A percentile compares a stretch with the other conserved stretches of the same genome.
Conservation (phyloP, 2,888 invertebrate species). For the Drosophila gaucha region DNA sequence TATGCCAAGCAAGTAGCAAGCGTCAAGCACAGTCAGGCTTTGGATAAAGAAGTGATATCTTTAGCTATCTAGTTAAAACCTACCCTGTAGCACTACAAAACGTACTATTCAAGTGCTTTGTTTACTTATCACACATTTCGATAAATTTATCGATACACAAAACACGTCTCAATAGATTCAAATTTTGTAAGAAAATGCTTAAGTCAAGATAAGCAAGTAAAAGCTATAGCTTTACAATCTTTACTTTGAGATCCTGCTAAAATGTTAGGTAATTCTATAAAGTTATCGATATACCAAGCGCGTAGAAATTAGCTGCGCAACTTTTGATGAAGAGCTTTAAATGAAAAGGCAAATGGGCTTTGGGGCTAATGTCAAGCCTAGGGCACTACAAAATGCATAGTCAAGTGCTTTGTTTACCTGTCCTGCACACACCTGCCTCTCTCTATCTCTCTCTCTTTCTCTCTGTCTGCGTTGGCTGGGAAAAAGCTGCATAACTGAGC, state of each 20-base stretch:
- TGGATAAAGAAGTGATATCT: too few relatives aligned
- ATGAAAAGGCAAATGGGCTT: conserved; percentile 10
- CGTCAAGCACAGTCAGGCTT: too few relatives aligned
- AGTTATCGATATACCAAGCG: not conserved
- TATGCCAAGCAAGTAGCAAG: too few relatives aligned
- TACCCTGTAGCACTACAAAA: too few relatives aligned
- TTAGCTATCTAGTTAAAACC: too few relatives aligned
- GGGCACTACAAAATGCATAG: conserved; percentile 28
- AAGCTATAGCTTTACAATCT: too few relatives aligned
- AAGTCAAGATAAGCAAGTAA: too few relatives aligned
- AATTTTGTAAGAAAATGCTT: too few relatives aligned
- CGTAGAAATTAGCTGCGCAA: too few relatives aligned
- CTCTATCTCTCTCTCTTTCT: not conserved
- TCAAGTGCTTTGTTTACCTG: conserved; percentile 36
- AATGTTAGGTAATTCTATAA: too few relatives aligned
- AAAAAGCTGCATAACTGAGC: conserved; percentile 2
- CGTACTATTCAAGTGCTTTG: too few relatives aligned
- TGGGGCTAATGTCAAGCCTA: conserved; percentile 37
- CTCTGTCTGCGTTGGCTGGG: not conserved
- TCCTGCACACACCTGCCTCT: not conserved
- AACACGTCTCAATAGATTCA: not conserved
- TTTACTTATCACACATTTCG: too few relatives aligned
- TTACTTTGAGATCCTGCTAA: not conserved
- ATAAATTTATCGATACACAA: conserved; percentile 1
- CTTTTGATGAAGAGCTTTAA: not conserved